A percentile compares a stretch with the other conserved stretches of the same genome.
These are phyloP conservation scores for Anthophora plumipes DNA, from an alignment of 2,888 invertebrate genomes.

Conservation along the genomic window DNA sequence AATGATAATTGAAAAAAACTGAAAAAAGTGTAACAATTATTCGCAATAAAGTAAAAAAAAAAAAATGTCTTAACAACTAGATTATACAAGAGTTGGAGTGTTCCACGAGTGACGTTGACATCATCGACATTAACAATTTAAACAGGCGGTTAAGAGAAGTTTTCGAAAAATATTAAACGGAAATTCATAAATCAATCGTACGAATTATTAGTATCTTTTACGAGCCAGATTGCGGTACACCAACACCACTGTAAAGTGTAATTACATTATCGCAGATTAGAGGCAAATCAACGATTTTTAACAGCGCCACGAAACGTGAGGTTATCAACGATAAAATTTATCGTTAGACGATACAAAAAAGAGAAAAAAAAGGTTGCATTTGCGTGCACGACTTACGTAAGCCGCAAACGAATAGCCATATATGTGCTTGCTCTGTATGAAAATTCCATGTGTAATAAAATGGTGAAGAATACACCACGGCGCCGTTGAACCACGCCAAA, in stretches of 20 bases:
- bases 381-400: constrained; percentile 25
- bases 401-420: not conserved
- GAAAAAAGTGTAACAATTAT: not conserved
- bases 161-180: not conserved
- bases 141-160: not conserved
- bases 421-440: not conserved
- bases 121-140: not conserved
- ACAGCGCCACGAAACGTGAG: constrained; percentile 18
- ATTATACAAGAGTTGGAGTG: not conserved
- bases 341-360: constrained; percentile 9
- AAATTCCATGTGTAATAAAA: not conserved
- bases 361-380: constrained; percentile 8
- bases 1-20: not conserved
- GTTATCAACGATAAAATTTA: constrained; percentile 51
- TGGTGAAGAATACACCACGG: not conserved
- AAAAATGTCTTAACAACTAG: constrained; percentile 2
- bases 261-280: not conserved
- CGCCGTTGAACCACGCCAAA: not conserved
- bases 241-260: not conserved
- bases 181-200: not conserved
- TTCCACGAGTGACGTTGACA: constrained; percentile 23
- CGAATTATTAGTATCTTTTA: not conserved
- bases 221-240: not conserved
- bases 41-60: not conserved
- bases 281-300: constrained; percentile 2